Evolutionary conservation across 2,113 vertebrate species (phyloP), one percentile per base, ranked within the genome.

Genomic region (Proterorhinus semilunaris): DNA sequence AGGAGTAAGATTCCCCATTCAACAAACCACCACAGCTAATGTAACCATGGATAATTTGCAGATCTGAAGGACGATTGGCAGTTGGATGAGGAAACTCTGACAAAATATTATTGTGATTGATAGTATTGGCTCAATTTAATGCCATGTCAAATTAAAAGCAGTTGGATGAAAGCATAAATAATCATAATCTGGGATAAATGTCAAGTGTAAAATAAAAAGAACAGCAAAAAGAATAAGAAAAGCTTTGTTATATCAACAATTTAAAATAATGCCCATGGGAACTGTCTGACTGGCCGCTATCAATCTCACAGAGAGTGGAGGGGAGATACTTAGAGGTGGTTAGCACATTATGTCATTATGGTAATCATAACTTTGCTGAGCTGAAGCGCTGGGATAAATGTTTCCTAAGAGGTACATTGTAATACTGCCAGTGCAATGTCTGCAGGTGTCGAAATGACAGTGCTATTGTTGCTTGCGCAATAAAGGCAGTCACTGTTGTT

Each of bases 261-360:
- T 72, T 78, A 50, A 76, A 75, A 78, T 42, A 58, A 72, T 73
- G 79, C 72, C 76, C 75, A 6, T 0, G 78, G 80, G 83, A 87
- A 71, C 17, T 1, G 46, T 83, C 79, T 79, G 70, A 80, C 83
- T 73, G 76, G 76, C 69, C 73, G 44, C 77, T 78, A 85, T 88
- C 76, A 87, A 83, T 89, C 83, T 79, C 67, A 68, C 21, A 45
- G 58, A 54, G 57, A 59, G 72, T 74, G 10, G 48, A 68, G 71
- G 73, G 74, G 76, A 67, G 62, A 66, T 66, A 66, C 73, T 76
- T 85, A 74, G 72, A 80, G 83, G 83, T 80, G 75, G 78, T 87
- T 86, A 83, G 71, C 69, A 74, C 79, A 84, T 89, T 87, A 83
- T 81, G 75, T 89, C 83, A 87, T 85, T 76, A 83, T 71, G 80